phyloP scores from a whole-genome alignment of 2,113 vertebrate species.

The Phodopus roborovskii region DNA sequence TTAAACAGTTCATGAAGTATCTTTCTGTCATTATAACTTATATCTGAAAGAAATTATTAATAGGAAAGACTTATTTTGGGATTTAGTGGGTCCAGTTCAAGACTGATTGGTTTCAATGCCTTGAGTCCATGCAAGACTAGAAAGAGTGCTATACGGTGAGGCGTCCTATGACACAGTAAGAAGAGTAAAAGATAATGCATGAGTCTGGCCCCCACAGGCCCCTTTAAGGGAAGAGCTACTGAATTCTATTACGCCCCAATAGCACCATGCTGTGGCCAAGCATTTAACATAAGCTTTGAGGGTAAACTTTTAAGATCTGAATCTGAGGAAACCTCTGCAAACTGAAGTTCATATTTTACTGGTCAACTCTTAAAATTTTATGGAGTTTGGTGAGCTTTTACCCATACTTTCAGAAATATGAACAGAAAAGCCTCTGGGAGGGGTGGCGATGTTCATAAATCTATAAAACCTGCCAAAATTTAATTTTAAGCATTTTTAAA shows the following conservation, averaged over 20 bases:
- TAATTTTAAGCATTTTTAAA: conserved; percentile 46
- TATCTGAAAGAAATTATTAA: not conserved
- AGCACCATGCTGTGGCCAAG: rapidly evolving
- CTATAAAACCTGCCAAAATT: conserved; percentile 1
- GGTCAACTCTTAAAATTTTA: not conserved
- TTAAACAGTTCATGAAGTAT: not conserved
- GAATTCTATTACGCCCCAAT: not conserved
- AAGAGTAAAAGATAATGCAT: not conserved
- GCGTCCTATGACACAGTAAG: not conserved
- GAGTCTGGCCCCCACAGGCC: not conserved
- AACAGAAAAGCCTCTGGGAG: not conserved
- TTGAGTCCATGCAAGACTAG: not conserved
- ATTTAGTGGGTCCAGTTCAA: not conserved
- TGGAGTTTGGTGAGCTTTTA: not conserved
- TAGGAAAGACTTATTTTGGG: not conserved
- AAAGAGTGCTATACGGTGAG: not conserved
- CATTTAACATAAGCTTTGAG: not conserved
- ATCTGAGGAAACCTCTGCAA: not conserved
- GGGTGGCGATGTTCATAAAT: not conserved
- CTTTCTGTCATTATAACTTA: not conserved
- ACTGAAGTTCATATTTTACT: not conserved
- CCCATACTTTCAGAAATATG: not conserved
- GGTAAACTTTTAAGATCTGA: not conserved
- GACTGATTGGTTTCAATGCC: not conserved
- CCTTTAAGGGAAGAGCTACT: not conserved